Conservation (phyloP, 1,140 invertebrate genomes). For the Ips typographus region DNA sequence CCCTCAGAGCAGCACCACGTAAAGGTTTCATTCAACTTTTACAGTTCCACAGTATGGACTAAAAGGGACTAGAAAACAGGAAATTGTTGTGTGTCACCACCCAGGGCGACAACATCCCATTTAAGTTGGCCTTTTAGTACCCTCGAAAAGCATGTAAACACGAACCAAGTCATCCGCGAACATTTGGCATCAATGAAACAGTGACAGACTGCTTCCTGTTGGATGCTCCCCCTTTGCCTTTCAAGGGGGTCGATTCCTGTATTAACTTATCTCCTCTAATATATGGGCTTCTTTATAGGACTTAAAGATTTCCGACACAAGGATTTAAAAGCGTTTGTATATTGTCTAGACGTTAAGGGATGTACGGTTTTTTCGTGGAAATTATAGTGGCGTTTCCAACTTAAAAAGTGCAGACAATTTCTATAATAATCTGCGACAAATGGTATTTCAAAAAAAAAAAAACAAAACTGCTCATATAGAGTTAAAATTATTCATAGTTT, state of each 20-base stretch:
- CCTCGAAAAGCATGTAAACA: slow-evolving; percentile 32
- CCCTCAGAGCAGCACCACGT: no score
- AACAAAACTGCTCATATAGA: no score
- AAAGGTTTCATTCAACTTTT: no score
- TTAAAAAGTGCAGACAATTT: no score
- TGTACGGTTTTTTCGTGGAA: background rate
- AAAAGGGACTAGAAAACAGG: background rate
- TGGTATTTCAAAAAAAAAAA: no score
- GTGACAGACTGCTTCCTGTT: slow-evolving; percentile 29
- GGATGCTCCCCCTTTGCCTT: slow-evolving; percentile 4
- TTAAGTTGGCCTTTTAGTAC: slow-evolving; percentile 26
- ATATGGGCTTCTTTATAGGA: slow-evolving; percentile 25
- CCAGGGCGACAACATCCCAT: slow-evolving; percentile 28
- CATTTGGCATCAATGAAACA: slow-evolving; percentile 23
- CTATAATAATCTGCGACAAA: no score
- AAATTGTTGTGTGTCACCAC: background rate
- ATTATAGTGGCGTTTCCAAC: no score
- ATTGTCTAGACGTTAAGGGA: slow-evolving; percentile 3
- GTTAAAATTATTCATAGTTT: no score
- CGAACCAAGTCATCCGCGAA: slow-evolving; percentile 29
- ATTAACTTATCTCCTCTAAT: slow-evolving; percentile 28
- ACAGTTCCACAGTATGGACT: no score
- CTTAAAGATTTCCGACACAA: slow-evolving; percentile 28
- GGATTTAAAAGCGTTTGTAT: slow-evolving; percentile 28
- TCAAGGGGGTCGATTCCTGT: slow-evolving; percentile 15